A percentile compares a stretch with the other conserved stretches of the same genome.
Evolutionary conservation across 2,888 invertebrate genomes (phyloP).

Genomic region (Diachrysia chrysitis): DNA sequence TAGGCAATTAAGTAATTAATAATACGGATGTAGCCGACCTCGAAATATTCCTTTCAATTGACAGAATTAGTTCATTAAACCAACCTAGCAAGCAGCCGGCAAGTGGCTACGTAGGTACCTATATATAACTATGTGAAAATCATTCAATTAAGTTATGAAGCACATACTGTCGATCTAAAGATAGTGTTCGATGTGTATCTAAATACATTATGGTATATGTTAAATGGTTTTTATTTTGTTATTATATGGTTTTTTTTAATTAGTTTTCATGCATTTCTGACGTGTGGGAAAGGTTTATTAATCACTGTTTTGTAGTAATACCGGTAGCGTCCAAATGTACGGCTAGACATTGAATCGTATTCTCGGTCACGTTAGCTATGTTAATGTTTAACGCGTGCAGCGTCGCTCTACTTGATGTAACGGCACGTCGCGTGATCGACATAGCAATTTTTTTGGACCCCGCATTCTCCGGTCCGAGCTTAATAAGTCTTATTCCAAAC

Average conservation of each 20-base stretch:
- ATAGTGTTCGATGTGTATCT: conserved; percentile 4
- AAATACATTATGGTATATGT: too few relatives aligned
- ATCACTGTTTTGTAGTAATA: not conserved
- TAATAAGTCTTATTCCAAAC: conserved; percentile 28
- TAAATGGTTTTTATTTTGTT: too few relatives aligned
- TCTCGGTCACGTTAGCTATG: conserved; percentile 63
- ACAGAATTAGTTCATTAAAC: conserved; percentile 65
- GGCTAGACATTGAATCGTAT: conserved; percentile 38
- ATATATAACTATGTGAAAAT: conserved; percentile 29
- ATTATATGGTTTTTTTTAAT: too few relatives aligned
- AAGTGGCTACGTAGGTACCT: conserved; percentile 15
- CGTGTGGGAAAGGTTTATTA: too few relatives aligned
- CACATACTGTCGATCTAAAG: conserved; percentile 16
- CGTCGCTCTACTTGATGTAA: conserved; percentile 79
- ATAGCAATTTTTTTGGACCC: conserved; percentile 65
- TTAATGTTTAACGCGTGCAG: conserved; percentile 75
- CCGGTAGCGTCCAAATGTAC: conserved; percentile 12
- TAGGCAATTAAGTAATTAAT: conserved; percentile 57
- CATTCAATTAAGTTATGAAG: conserved; percentile 40
- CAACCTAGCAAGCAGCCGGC: conserved; percentile 14
- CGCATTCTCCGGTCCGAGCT: conserved; percentile 46
- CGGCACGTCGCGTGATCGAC: conserved; percentile 72
- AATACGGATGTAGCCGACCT: conserved; percentile 64
- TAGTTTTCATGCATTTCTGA: too few relatives aligned
- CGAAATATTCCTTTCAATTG: conserved; percentile 66